Base-by-base conservation (phyloP, 2,888 invertebrate genomes). In the Drosophila merina region DNA sequence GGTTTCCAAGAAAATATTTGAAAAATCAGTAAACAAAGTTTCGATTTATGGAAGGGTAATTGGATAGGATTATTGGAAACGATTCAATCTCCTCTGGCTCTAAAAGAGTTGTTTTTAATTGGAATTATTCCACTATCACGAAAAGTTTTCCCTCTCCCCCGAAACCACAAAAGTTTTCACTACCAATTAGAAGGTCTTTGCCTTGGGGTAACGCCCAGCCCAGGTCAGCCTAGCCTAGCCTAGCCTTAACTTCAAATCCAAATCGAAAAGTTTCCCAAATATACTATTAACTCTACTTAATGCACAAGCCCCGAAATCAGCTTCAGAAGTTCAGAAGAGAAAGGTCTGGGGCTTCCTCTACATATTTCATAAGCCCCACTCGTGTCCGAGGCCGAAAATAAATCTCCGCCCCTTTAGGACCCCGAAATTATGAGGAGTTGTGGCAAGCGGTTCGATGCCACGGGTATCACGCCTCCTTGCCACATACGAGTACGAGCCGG, bases 311-410 rank as follows among this genome's bases (percentile, higher is more conserved):
- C 12, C 9, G 20, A 9, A 20, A 70, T 70, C 40, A 70, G 50
- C 42, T 55, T 50, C 50, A 33, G 40, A 59, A 58, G 58, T 58
- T 49, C 26, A 28, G 26, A 31, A 10, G 31, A 28, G 26, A 31
- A 10, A 14, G 36, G 44, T 10, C 20, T 9, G 26, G 9, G 26
- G 9, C 20, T 38, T n/a, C 9, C 10, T 14, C 5, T 70, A 50
- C 55, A 70, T 70, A 70, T 70, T 70, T 70, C 62, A 70, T 70
- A 7, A 40, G 40, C 36, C n/a, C 14, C 49, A 66, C 56, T 56
- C 48, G 4, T 28, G 31, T 36, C 12, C 31, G 54, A 8, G 12
- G 33, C 50, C 71, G 7, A 70, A 70, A 70, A 62, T 70, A 70
- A 50, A 14, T 50, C 31, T 10, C 44, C 44, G 26, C 33, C 36